Evolutionary conservation across 2,888 invertebrate species (phyloP).

Genomic region (Ormyrus rosae): DNA sequence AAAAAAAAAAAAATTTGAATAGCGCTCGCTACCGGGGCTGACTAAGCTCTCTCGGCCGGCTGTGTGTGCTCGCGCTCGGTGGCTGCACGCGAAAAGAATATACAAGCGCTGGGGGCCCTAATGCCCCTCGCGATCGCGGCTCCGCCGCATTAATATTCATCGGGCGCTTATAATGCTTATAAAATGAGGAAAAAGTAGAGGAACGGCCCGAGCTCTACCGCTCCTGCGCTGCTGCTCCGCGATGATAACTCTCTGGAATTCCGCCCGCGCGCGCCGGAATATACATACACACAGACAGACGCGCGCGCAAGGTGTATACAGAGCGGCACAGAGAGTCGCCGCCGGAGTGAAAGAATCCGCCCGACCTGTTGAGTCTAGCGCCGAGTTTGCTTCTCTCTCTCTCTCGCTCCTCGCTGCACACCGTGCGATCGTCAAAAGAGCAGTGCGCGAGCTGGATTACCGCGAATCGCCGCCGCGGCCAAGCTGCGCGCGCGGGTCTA

Average conservation of each 20-base stretch:
- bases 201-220: neutral
- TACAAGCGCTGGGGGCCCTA: slow-evolving; percentile 61
- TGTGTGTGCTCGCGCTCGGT: no score
- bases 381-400: neutral
- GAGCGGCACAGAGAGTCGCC: neutral
- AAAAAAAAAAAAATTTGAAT: slow-evolving; percentile 52
- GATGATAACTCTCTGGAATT: slow-evolving; percentile 53
- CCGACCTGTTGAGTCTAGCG: slow-evolving; percentile 52
- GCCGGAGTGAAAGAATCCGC: slow-evolving; percentile 20
- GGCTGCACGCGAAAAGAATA: slow-evolving; percentile 72
- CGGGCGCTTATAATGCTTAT: slow-evolving; percentile 60
- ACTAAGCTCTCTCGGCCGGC: slow-evolving; percentile 33
- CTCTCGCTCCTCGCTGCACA: neutral
- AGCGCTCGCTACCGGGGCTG: slow-evolving; percentile 46
- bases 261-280: slow-evolving; percentile 36
- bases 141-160: slow-evolving; percentile 73
- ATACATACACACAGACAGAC: slow-evolving; percentile 1
- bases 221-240: neutral
- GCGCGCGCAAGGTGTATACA: no score
- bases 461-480: slow-evolving; percentile 7
- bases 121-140: slow-evolving; percentile 56
- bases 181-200: slow-evolving; percentile 51
- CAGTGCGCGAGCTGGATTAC: slow-evolving; percentile 28
- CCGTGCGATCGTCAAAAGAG: slow-evolving; percentile 44
- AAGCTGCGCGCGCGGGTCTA: neutral